Evolutionary conservation across 1,140 invertebrate species (phyloP).

Genomic region (Coelopa frigida): DNA sequence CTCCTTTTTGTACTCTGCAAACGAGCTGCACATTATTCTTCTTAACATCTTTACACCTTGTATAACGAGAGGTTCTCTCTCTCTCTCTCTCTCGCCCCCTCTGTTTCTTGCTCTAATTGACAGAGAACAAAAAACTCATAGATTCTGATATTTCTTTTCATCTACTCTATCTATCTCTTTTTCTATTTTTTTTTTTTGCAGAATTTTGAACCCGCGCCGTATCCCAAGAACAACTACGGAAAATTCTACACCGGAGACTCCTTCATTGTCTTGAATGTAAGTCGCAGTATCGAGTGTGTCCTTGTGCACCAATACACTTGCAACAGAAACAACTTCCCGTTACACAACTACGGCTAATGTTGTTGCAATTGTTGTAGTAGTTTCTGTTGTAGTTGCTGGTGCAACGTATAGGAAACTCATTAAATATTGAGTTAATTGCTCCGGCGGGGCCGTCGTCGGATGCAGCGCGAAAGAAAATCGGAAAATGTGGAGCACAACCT

Average conservation of each 20-base stretch:
- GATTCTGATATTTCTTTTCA: too few species aligned
- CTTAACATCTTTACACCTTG: too few species aligned
- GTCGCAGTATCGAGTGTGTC: slow-evolving; percentile 33
- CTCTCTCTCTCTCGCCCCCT: too few species aligned
- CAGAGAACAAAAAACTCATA: too few species aligned
- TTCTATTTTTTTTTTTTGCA: slow-evolving; percentile 47
- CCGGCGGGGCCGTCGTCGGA: neutral
- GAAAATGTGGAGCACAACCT: neutral
- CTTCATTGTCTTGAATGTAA: slow-evolving; percentile 81
- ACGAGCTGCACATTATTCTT: too few species aligned
- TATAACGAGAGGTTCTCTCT: too few species aligned
- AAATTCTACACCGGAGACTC: slow-evolving; percentile 86
- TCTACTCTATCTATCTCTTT: neutral
- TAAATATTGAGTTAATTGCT: slow-evolving; percentile 10
- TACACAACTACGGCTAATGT: too few species aligned
- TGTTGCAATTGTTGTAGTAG: too few species aligned
- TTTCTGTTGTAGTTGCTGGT: neutral
- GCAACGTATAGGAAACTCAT: slow-evolving; percentile 11
- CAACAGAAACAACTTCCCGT: too few species aligned
- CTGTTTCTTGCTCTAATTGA: too few species aligned
- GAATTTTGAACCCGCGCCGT: slow-evolving; percentile 74
- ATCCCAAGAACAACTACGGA: slow-evolving; percentile 70
- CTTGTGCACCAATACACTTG: too few species aligned
- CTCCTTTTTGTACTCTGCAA: too few species aligned
- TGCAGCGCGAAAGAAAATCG: slow-evolving; percentile 1